phyloP scores from a whole-genome alignment of 2,797 vertebrate species.

The Carapus acus region DNA sequence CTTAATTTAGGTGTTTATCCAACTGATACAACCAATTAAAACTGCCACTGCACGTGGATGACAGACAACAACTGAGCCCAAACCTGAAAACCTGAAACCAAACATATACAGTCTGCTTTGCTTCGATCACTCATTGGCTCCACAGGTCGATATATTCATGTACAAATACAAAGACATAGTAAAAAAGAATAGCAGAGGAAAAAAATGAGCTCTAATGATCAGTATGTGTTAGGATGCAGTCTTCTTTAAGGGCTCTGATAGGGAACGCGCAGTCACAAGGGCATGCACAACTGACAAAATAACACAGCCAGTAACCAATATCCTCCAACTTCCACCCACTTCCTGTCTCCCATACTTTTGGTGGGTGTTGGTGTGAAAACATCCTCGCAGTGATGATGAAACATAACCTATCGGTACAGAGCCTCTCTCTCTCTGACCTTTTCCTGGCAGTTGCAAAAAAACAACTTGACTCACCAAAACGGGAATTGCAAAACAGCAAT shows the following conservation, averaged over 20 bases:
- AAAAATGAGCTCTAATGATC: not conserved
- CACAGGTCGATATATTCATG: not conserved
- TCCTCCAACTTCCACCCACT: conserved; percentile 20
- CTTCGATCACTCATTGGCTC: too few species aligned
- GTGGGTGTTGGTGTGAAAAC: not conserved
- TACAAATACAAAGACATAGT: not conserved
- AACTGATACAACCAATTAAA: too few species aligned
- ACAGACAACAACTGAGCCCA: too few species aligned
- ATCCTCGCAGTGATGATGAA: not conserved
- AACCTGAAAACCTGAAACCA: too few species aligned
- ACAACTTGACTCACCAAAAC: not conserved
- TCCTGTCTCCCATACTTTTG: conserved; percentile 23
- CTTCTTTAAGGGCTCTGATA: not conserved
- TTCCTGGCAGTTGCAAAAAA: not conserved
- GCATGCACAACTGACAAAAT: conserved; percentile 27
- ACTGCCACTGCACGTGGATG: too few species aligned
- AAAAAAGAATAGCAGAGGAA: not conserved
- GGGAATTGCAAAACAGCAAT: not conserved
- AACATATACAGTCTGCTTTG: too few species aligned
- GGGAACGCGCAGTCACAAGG: not conserved
- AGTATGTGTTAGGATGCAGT: not conserved
- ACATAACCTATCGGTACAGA: not conserved
- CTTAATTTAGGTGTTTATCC: too few species aligned
- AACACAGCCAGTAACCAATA: conserved; percentile 19
- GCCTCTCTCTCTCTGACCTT: not conserved